Base-by-base conservation (phyloP, 2,888 invertebrate species). In the Ariolimax columbianus region DNA sequence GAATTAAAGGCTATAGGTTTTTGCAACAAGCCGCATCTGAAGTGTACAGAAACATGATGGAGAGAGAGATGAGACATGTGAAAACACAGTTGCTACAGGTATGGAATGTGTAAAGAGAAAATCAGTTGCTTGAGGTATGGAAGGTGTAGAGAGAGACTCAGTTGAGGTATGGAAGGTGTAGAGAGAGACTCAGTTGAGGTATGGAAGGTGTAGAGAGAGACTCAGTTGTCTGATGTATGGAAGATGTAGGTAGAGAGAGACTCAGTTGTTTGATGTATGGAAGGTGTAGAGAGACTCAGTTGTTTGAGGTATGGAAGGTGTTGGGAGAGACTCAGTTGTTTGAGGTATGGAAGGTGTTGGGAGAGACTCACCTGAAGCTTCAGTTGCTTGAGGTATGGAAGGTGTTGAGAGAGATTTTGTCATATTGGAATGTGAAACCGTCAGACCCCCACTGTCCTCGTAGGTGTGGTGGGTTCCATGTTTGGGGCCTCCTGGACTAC, bases 321-420 rank as follows among this genome's bases (percentile, higher is more conserved):
- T 91, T 59, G 92, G 92, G 73, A 91, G 87, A 66, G 93, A 92
- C 87, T 93, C 92, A 55, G 91, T 91, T 85, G 92, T 91, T 63
- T n/a, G n/a, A n/a, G n/a, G n/a, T n/a, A n/a, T n/a, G n/a, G n/a
- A n/a, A n/a, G n/a, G n/a, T n/a, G n/a, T n/a, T n/a, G 59, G 7
- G n/a, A 9, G 23, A 36, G 17, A 43, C 82, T 63, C 19, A 83
- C 83, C 83, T 38, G 82, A 80, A 51, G 77, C 86, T 9, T 84
- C 86, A 19, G 88, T 88, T 40, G 92, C 91, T 51, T 90, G 90
- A 17, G 92, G 93, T 43, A 93, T 91, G 43, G 92, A 92, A 26
- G 93, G 91, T 38, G 91, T 91, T 59, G 92, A 92, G 72, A 91
- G 87, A 63, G 93, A 92, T 86, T 93, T 93, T 66, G 91, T 91